Evolutionary conservation across 1,140 invertebrate genomes (phyloP).

Genomic region (Drosophila bifasciata): DNA sequence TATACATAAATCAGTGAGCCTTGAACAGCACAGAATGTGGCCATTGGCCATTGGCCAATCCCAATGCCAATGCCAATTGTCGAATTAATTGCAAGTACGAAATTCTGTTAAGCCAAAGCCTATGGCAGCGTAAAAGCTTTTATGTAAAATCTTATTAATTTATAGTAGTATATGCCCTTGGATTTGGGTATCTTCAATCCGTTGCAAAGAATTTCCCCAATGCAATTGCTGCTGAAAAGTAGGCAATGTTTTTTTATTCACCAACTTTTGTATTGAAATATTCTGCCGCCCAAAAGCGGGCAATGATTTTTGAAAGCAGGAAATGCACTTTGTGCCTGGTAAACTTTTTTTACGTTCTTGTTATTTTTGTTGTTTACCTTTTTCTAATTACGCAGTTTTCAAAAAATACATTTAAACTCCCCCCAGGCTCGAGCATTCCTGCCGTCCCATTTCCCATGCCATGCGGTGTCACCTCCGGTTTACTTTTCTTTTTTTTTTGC

Average conservation of each 20-base stretch:
- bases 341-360: no score
- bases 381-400: conserved; percentile 25
- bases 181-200: no score
- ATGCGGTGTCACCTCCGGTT: neutral
- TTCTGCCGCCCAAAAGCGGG: conserved; percentile 21
- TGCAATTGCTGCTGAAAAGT: neutral
- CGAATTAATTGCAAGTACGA: no score
- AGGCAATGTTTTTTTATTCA: neutral
- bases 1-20: conserved; percentile 20
- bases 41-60: neutral
- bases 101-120: no score
- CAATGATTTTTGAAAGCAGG: no score
- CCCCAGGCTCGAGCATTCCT: no score
- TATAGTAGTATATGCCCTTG: no score
- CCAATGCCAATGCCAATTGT: no score
- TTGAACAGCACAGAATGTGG: no score
- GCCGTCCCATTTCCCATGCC: neutral
- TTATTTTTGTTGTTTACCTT: neutral
- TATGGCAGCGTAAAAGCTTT: neutral
- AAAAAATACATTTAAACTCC: conserved; percentile 6
- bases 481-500: neutral
- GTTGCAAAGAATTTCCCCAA: no score
- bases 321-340: no score
- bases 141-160: neutral
- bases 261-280: neutral